phyloP scores from a whole-genome alignment of 2,797 vertebrate genomes.

The Hydrophis major region DNA sequence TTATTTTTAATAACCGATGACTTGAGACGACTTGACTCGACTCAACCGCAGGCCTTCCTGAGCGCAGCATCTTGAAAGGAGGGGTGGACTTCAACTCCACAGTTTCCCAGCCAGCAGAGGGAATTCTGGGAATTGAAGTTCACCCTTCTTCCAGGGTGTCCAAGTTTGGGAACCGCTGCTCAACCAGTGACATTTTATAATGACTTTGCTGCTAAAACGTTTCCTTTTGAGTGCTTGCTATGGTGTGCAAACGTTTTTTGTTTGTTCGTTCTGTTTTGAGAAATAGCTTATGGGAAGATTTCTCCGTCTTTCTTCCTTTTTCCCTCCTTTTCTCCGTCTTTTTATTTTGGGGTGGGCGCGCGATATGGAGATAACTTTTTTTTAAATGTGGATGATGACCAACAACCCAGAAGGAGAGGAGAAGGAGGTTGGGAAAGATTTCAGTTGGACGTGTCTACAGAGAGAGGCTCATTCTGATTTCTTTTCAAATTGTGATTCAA shows the following conservation, averaged over 20 bases:
- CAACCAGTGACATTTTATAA: conserved; percentile 55
- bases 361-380: conserved; percentile 49
- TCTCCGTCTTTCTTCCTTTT: background rate
- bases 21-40: conserved; percentile 51
- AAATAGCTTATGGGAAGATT: conserved; percentile 73
- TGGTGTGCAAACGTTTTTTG: conserved; percentile 69
- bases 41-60: background rate
- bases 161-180: background rate
- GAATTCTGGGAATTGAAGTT: background rate
- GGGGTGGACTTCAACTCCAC: background rate
- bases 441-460: background rate
- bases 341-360: conserved; percentile 22
- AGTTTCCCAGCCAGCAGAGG: background rate
- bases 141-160: background rate
- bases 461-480: conserved; percentile 21
- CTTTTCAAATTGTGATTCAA: conserved; percentile 26
- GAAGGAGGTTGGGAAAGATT: background rate
- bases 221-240: conserved; percentile 79
- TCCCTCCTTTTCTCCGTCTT: conserved; percentile 9
- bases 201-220: conserved; percentile 79
- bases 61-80: background rate
- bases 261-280: conserved; percentile 59
- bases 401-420: conserved; percentile 56
- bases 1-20: conserved; percentile 97
- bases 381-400: conserved; percentile 56